Percentiles rank a stretch among this genome's conserved stretches.
These are phyloP conservation scores for Mantis religiosa DNA, from an alignment of 2,888 invertebrate genomes.

Conservation along the genomic window DNA sequence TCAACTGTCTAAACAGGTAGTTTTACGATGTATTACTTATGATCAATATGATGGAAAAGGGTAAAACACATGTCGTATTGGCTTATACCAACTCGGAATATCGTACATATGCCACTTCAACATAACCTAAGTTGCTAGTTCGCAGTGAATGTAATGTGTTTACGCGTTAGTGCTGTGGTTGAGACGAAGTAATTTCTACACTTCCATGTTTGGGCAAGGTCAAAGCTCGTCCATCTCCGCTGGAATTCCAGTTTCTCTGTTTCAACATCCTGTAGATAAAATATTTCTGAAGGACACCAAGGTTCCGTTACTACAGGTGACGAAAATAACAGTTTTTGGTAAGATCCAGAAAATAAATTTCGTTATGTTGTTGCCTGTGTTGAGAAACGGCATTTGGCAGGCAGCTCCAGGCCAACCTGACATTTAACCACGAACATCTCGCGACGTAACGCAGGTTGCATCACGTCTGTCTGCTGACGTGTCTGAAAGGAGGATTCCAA, in stretches of 20 bases:
- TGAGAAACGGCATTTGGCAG: background rate
- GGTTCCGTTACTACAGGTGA: background rate
- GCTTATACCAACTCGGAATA: too few relatives aligned
- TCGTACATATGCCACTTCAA: too few relatives aligned
- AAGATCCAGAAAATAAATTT: background rate
- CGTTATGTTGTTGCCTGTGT: background rate
- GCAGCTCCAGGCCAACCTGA: background rate
- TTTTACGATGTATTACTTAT: too few relatives aligned
- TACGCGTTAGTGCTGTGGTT: too few relatives aligned
- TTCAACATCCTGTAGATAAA: background rate
- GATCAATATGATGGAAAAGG: too few relatives aligned
- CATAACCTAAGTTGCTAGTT: too few relatives aligned
- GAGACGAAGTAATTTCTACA: too few relatives aligned
- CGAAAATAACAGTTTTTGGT: background rate
- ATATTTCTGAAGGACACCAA: background rate
- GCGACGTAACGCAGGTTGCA: background rate
- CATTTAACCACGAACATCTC: background rate
- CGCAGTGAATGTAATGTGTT: too few relatives aligned
- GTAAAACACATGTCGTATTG: too few relatives aligned
- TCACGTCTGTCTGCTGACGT: background rate
- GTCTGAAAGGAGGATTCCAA: background rate
- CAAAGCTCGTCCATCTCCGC: background rate
- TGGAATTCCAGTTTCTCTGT: background rate
- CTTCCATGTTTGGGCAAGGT: background rate
- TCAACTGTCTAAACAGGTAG: too few relatives aligned